Conservation (phyloP, 2,797 vertebrate species). For the Coregonus sp. region DNA sequence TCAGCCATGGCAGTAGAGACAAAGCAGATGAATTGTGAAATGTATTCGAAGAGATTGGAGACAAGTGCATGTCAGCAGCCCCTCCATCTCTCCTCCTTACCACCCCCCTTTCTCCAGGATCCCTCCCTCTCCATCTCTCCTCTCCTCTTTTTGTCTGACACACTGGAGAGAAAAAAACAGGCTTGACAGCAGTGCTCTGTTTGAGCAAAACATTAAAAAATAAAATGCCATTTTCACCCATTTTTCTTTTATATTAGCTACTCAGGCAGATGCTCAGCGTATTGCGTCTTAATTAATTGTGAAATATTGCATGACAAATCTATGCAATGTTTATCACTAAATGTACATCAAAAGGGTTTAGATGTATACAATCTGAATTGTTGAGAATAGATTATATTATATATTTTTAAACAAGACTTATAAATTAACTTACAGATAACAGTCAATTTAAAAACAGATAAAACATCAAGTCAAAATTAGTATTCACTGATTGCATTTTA, state of each 20-base stretch:
- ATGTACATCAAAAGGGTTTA: conserved; percentile 67
- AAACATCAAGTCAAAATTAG: conserved; percentile 28
- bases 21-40: conserved; percentile 99
- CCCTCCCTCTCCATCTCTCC: conserved; percentile 72
- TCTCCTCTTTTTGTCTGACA: conserved; percentile 79
- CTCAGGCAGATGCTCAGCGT: conserved; percentile 60
- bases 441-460: conserved; percentile 44
- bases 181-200: conserved; percentile 79
- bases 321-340: conserved; percentile 64
- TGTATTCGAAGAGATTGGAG: conserved; percentile 99
- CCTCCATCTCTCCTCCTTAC: conserved; percentile 76
- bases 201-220: conserved; percentile 79
- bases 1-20: conserved; percentile 99
- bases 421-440: conserved; percentile 45
- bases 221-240: conserved; percentile 73
- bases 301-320: conserved; percentile 62
- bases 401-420: conserved; percentile 59
- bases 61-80: conserved; percentile 93
- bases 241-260: conserved; percentile 69
- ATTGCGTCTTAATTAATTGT: conserved; percentile 69
- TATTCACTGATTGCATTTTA: conserved; percentile 36
- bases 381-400: conserved; percentile 55
- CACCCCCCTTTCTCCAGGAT: conserved; percentile 69
- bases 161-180: conserved; percentile 71
- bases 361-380: conserved; percentile 63